Base-by-base conservation (phyloP, 2,113 vertebrate genomes). In the Siniperca knerii region DNA sequence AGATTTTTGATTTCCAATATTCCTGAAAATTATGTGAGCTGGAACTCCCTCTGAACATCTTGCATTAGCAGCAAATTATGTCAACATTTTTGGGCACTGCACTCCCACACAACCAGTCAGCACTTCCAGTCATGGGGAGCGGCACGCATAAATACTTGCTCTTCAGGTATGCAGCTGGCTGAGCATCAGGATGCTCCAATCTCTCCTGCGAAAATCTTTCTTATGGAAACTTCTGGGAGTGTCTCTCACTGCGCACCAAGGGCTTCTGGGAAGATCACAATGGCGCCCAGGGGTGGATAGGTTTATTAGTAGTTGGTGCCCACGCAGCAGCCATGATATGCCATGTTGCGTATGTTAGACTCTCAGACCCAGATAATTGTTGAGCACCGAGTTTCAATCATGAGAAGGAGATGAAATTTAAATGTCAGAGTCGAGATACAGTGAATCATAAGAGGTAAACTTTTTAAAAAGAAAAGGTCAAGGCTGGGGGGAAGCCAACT, bases 81-180 rank as follows among this genome's bases (percentile, higher is more conserved):
- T 89, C 82, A 87, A 29, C 62, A 79, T 57, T 78, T 75, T 72
- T 82, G 55, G 83, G 67, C 46, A 57, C 13, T 60, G 4, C 40
- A 61, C 89, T 82, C 91, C 86, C 88, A 83, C 84, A 67, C 80
- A 85, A 48, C 73, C 78, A 91, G 68, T 86, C 83, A 90, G 68
- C 66, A 58, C 79, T 93, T 90, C 87, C 88, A 84, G 87, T 89
- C 46, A 90, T 25, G 42, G 90, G 91, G 88, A 90, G 90, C 20
- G 88, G 86, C 77, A 23, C 3, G 46, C 29, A 7, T 83, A 87
- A 88, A 86, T 89, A 92, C 87, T 87, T 86, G 84, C 70, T 87
- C 60, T 69, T 75, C 91, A 91, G 94, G 91, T 94, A 93, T 93
- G 92, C 84, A 82, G 74, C 71, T 60, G 81, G 86, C 71, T 0